Percentiles rank a stretch among this genome's conserved stretches.
Conservation (phyloP, 2,797 vertebrate species). For the Synanceia verrucosa region DNA sequence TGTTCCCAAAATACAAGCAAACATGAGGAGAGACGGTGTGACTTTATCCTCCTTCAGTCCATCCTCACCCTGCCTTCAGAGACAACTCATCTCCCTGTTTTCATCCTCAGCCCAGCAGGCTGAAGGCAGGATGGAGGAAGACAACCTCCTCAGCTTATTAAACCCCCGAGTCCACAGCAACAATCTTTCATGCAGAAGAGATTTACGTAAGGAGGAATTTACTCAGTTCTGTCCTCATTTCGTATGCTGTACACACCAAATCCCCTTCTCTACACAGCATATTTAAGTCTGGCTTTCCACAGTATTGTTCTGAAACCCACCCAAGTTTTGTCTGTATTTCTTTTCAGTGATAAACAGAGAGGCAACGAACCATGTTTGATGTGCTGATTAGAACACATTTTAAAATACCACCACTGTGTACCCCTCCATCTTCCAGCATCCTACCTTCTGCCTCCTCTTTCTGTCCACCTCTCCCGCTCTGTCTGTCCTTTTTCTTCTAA, state of each 20-base stretch:
- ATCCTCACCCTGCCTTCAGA: constrained; percentile 28
- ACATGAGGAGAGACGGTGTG: constrained; percentile 29
- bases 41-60: constrained; percentile 34
- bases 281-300: constrained; percentile 40
- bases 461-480: constrained; percentile 48
- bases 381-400: constrained; percentile 67
- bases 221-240: constrained; percentile 60
- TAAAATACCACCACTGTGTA: constrained; percentile 67
- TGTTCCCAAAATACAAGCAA: constrained; percentile 13
- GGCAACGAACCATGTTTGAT: constrained; percentile 62
- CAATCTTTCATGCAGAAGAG: constrained; percentile 51
- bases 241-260: constrained; percentile 45
- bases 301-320: constrained; percentile 37
- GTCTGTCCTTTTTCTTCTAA: constrained; percentile 10
- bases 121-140: constrained; percentile 23
- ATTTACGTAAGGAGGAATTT: constrained; percentile 54
- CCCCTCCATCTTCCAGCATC: constrained; percentile 45
- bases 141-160: constrained; percentile 41
- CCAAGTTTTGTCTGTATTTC: constrained; percentile 28
- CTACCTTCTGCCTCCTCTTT: constrained; percentile 39
- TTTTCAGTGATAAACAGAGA: constrained; percentile 57
- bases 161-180: constrained; percentile 49
- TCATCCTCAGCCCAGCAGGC: constrained; percentile 28
- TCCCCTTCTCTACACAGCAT: constrained; percentile 41
- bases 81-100: constrained; percentile 16